Conservation (phyloP, 2,888 invertebrate genomes). For the Heliothis peltigera region DNA sequence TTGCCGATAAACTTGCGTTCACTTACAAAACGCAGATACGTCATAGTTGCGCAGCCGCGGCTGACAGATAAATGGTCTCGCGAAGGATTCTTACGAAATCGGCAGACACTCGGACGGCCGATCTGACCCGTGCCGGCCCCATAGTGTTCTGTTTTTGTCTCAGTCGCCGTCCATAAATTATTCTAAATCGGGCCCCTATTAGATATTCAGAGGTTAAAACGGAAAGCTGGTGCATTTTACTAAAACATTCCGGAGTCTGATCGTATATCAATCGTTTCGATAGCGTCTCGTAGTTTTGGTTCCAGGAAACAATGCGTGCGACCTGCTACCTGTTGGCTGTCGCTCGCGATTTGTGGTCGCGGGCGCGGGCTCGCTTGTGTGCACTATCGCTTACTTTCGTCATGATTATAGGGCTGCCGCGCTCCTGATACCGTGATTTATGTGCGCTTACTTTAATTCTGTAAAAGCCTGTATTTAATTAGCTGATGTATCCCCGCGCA, state of each 20-base stretch:
- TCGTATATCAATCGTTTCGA: conserved; percentile 88
- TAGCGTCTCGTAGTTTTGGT: conserved; percentile 81
- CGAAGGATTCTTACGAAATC: conserved; percentile 74
- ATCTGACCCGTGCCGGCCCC: conserved; percentile 72
- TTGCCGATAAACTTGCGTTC: conserved; percentile 65
- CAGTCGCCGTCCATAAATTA: conserved; percentile 84
- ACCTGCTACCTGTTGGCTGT: conserved; percentile 83
- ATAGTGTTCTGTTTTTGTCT: conserved; percentile 88
- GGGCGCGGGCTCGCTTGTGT: conserved; percentile 65
- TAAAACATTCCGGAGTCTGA: conserved; percentile 82
- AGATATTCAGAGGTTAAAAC: conserved; percentile 88
- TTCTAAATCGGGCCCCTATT: conserved; percentile 87
- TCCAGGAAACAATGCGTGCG: conserved; percentile 87
- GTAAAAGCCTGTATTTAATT: conserved; percentile 22
- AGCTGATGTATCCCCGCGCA: not conserved
- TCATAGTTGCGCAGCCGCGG: conserved; percentile 66
- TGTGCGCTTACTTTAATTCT: conserved; percentile 25
- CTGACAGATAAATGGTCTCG: conserved; percentile 74
- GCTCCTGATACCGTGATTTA: conserved; percentile 44
- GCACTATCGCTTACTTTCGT: conserved; percentile 70
- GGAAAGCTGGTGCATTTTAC: conserved; percentile 84
- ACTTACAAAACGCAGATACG: conserved; percentile 64
- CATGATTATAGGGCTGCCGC: conserved; percentile 63
- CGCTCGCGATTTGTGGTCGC: conserved; percentile 79
- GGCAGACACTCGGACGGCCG: conserved; percentile 72